A percentile compares a stretch with the other conserved stretches of the same genome.
These are phyloP conservation scores for Gasteruption jaculator DNA, from an alignment of 2,888 invertebrate species.

Conservation along the genomic window DNA sequence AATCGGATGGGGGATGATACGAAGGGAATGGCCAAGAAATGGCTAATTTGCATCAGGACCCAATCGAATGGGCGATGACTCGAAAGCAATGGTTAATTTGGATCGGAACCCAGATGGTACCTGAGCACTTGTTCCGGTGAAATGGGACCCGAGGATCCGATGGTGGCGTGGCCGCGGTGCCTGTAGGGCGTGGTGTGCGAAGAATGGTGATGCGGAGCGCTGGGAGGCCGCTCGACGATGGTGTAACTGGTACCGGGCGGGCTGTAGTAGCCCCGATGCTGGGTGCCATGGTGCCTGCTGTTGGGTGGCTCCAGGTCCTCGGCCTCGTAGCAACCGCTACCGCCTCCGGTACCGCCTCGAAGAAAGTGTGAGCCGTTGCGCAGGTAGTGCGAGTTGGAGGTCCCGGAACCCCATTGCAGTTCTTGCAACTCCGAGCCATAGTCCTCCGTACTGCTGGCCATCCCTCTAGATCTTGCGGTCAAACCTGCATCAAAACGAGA, in stretches of 20 bases:
- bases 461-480: slow-evolving; percentile 30
- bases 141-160: slow-evolving; percentile 56
- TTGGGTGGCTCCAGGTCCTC: slow-evolving; percentile 44
- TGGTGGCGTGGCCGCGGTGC: slow-evolving; percentile 37
- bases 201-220: slow-evolving; percentile 67
- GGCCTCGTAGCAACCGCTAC: slow-evolving; percentile 46
- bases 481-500: too few species aligned
- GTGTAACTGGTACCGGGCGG: slow-evolving; percentile 87
- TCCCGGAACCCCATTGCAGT: slow-evolving; percentile 45
- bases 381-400: slow-evolving; percentile 38
- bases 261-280: slow-evolving; percentile 73
- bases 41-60: too few species aligned
- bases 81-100: too few species aligned
- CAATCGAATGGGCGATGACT: too few species aligned
- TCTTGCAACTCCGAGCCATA: slow-evolving; percentile 50
- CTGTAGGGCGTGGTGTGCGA: slow-evolving; percentile 55
- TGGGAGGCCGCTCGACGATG: slow-evolving; percentile 77
- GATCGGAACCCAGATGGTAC: slow-evolving; percentile 27
- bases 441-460: slow-evolving; percentile 49
- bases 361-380: slow-evolving; percentile 50
- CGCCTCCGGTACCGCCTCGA: slow-evolving; percentile 50
- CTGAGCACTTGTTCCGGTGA: slow-evolving; percentile 80
- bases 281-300: slow-evolving; percentile 53
- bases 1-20: too few species aligned
- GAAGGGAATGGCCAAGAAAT: too few species aligned